Base-by-base conservation (phyloP, 2,797 vertebrate species). In the Sylvilagus floridanus region DNA sequence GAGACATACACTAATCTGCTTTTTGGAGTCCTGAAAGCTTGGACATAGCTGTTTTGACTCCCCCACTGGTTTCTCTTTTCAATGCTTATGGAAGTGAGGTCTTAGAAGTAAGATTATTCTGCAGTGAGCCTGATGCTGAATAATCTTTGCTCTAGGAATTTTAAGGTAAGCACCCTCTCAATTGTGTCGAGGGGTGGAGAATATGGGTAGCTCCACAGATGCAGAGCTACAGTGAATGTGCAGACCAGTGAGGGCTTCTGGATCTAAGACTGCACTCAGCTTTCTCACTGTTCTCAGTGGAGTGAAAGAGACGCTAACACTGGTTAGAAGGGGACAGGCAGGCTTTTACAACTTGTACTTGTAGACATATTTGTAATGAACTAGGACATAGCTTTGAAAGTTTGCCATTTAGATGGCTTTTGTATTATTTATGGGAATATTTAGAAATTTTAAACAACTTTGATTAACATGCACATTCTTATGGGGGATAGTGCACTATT, bases 121-220 rank as follows among this genome's bases (percentile, higher is more conserved):
- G 35, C 47, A 82, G 7, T 60, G 78, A 93, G 19, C 35, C 21
- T 32, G 35, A 52, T 82, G 84, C 26, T 54, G 37, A 14, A 28
- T 50, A 35, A 5, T 68, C 50, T 68, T 71, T 83, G 76, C 22
- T 54, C 35, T 57, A 4, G 12, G n/a, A 10, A 8, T 8, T 63
- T 54, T 42, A 21, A 37, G 66, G 19, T 37, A 21, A 30, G n/a
- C 16, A 28, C 32, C 1, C 10, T 71, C 13, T 91, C 37, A 2
- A 1, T 5, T 19, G 26, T 62, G 50, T 6, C 26, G 42, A 75
- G 81, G 24, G 42, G 24, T 26, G 32, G 24, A 22, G 57, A 60
- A 13, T 14, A 19, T 21, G 4, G 19, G 0, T 63, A 0, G 11
- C 10, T 22, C 30, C 57, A n/a, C 32, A 21, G 52, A n/a, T 13